phyloP scores from a whole-genome alignment of 2,113 vertebrate species.

The Raja brachyura region DNA sequence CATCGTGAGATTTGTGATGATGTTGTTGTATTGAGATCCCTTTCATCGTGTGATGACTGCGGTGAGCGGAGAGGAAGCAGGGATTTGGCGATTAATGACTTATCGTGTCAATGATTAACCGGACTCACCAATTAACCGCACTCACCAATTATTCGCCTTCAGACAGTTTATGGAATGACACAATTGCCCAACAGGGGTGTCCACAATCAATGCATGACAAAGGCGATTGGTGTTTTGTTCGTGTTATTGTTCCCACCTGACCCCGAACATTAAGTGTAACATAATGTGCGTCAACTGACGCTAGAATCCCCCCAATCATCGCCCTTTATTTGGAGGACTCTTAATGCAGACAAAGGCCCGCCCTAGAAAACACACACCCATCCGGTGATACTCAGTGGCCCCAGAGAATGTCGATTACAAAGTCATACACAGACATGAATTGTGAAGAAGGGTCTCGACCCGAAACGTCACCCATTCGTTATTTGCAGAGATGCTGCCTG shows the following conservation, averaged over 20 bases:
- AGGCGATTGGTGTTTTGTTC: not conserved
- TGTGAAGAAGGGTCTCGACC: not conserved
- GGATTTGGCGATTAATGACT: slow-evolving; percentile 2
- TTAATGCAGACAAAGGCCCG: not conserved
- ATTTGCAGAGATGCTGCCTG: too few species aligned
- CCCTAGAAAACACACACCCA: not conserved
- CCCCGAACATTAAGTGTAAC: not conserved
- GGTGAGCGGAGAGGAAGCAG: not conserved
- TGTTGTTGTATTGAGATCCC: not conserved
- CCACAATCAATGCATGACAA: not conserved
- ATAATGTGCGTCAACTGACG: too few species aligned
- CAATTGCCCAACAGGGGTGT: not conserved
- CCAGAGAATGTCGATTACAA: not conserved
- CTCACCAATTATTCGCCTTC: not conserved
- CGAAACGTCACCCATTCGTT: not conserved
- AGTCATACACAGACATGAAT: not conserved
- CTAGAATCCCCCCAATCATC: not conserved
- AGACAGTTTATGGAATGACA: not conserved
- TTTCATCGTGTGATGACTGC: not conserved
- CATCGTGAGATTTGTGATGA: not conserved
- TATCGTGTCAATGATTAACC: slow-evolving; percentile 4
- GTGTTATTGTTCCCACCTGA: not conserved
- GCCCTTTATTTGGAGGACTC: not conserved
- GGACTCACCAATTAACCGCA: not conserved
- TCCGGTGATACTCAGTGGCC: not conserved